Base-by-base conservation (phyloP, 2,113 vertebrate genomes). In the Eulemur macaco region DNA sequence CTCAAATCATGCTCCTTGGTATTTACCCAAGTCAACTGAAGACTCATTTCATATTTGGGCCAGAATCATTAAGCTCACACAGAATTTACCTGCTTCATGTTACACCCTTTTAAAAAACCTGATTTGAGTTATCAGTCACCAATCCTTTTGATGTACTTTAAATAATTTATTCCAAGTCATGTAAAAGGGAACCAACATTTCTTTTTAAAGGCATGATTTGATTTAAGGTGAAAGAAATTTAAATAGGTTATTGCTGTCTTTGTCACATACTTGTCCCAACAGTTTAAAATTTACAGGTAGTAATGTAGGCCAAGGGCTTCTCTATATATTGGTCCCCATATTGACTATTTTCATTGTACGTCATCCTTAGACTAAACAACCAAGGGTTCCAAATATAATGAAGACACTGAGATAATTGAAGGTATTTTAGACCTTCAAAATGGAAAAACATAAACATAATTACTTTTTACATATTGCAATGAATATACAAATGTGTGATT, bases 81-180 rank as follows among this genome's bases (percentile, higher is more conserved):
- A 98, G 98, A 98, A 98, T 98, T 98, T 99, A 99, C 99, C 99
- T 98, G 99, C 98, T 99, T 99, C 99, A 98, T 98, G 99, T 99
- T 99, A 99, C 98, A 99, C 98, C 96, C 98, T 98, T 89, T 98
- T 99, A 99, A 99, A 99, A 91, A 47, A 99, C 99, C 99, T 98
- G 96, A 98, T 99, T 99, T 98, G 98, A 99, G 98, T 96, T 98
- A 98, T 92, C 97, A 96, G 98, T 99, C 98, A 99, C 99, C 98
- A 99, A 99, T 98, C 98, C 98, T 98, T 92, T 99, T 99, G 99
- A 98, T 98, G 98, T 98, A 98, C 98, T 98, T 98, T 98, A 99
- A 98, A 98, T 99, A 98, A 96, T 95, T 98, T 98, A 98, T 96
- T 97, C 58, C 86, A 94, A 96, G 84, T 89, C 37, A 95, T 93